Base-by-base conservation (phyloP, 1,140 invertebrate species). In the Papilio polytes region DNA sequence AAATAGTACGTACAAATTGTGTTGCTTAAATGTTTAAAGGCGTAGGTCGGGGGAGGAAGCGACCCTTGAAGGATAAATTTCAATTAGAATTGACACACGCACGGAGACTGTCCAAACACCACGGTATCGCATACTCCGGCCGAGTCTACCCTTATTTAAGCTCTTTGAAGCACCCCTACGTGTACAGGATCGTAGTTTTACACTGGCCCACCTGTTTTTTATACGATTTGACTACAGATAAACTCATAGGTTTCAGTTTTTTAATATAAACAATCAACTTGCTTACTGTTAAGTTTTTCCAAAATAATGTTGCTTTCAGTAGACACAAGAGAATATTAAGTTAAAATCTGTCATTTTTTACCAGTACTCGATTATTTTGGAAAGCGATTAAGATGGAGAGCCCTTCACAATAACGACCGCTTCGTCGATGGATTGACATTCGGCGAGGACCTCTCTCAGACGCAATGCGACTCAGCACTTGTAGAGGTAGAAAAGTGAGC, bases 401-500 rank as follows among this genome's bases (percentile, higher is more conserved):
- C 63, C 13, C 63, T 70, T 26, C 12, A 70, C 63, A 31, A 3
- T 70, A 70, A 70, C 63, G 63, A 70, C 26, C 63, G 63, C 26
- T 36, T 31, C 26, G 63, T 70, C 63, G 63, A 70, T 70, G 63
- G 63, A 70, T 70, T 70, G 63, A 70, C 63, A 15, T 70, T 70
- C 10, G 12, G 63, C 63, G 63, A 70, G 63, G 63, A 70, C 63
- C 63, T 31, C 63, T 70, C 26, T 1, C 22, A 36, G 26, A 36
- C 15, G 36, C 22, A 70, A 70, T 31, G 63, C 26, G 63, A 26
- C 26, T 31, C 2, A 70, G 63, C 31, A 13, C 22, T 70, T 36
- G 63, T 36, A 70, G 20, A 70, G 63, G 63, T 70, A 70, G 26
- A 36, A 31, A 70, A 70, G 26, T 31, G 63, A 66, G 22, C 63